Conservation (phyloP, 2,113 vertebrate genomes). For the Epinephelus fuscoguttatus region DNA sequence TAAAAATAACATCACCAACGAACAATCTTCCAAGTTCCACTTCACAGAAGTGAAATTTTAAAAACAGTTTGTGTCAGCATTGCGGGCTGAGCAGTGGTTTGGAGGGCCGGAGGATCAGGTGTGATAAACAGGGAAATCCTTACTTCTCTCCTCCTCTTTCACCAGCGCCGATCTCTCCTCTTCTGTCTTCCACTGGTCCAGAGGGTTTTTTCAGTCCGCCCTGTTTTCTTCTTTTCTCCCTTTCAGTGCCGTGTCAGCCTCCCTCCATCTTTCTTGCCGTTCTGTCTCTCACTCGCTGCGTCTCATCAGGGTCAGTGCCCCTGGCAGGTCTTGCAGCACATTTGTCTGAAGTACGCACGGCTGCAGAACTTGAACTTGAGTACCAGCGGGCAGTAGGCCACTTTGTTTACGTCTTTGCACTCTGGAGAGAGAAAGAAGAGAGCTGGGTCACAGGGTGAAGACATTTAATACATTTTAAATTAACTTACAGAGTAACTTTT, state of each 20-base stretch:
- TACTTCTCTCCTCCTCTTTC: slow-evolving; percentile 13
- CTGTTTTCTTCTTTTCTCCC: slow-evolving; percentile 34
- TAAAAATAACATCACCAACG: slow-evolving; percentile 85
- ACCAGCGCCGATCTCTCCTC: slow-evolving; percentile 44
- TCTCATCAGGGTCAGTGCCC: slow-evolving; percentile 90
- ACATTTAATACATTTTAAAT: neutral
- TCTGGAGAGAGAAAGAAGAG: slow-evolving; percentile 81
- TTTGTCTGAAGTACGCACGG: slow-evolving; percentile 99
- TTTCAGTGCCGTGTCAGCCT: slow-evolving; percentile 69
- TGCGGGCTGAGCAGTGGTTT: slow-evolving; percentile 96
- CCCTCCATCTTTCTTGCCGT: slow-evolving; percentile 72
- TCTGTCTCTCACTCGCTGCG: neutral
- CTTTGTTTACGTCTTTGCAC: slow-evolving; percentile 99
- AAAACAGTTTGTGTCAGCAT: slow-evolving; percentile 89
- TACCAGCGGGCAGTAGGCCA: slow-evolving; percentile 99
- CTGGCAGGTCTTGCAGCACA: slow-evolving; percentile 99
- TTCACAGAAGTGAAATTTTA: slow-evolving; percentile 99
- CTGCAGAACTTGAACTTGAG: slow-evolving; percentile 99
- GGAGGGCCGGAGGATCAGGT: slow-evolving; percentile 84
- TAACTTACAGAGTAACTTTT: neutral
- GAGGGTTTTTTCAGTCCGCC: slow-evolving; percentile 39
- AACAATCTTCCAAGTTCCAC: slow-evolving; percentile 90
- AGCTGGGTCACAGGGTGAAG: no score
- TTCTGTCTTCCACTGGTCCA: slow-evolving; percentile 28
- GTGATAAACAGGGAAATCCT: slow-evolving; percentile 77